Percentiles rank a stretch among this genome's conserved stretches.
Conservation (phyloP, 2,888 invertebrate genomes). For the Metallyticus violacea region DNA sequence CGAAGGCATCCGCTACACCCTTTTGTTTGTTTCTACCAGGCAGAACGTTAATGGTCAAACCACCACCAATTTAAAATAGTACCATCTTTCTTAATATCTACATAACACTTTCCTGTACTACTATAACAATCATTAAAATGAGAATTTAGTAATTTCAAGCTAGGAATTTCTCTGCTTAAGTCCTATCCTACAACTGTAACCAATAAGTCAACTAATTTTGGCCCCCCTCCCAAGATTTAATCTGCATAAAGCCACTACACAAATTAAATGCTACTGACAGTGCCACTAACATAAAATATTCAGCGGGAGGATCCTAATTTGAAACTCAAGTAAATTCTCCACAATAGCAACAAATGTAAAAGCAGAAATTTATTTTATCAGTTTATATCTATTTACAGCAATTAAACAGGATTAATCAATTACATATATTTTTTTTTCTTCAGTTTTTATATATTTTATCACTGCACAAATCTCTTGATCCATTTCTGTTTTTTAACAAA, state of each 20-base stretch:
- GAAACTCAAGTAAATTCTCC: not conserved
- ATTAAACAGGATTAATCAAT: not conserved
- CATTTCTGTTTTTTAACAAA: not conserved
- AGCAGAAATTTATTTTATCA: not conserved
- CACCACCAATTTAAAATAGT: conserved; percentile 5
- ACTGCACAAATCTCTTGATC: not conserved
- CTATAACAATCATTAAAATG: not conserved
- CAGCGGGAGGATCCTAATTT: not conserved
- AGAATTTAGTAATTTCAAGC: not conserved
- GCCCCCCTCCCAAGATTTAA: no score
- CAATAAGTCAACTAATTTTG: no score
- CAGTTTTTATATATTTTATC: not conserved
- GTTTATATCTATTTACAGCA: not conserved
- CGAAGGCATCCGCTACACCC: not conserved
- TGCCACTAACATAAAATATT: not conserved
- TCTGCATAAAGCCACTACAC: no score
- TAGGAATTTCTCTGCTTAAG: not conserved
- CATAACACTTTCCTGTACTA: conserved; percentile 1
- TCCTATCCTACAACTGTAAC: no score
- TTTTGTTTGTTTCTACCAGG: not conserved
- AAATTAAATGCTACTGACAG: not conserved
- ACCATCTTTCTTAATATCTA: not conserved
- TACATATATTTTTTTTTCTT: not conserved
- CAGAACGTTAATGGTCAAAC: not conserved
- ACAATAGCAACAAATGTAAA: not conserved